phyloP scores from a whole-genome alignment of 2,113 vertebrate species.

The Isurus oxyrinchus region DNA sequence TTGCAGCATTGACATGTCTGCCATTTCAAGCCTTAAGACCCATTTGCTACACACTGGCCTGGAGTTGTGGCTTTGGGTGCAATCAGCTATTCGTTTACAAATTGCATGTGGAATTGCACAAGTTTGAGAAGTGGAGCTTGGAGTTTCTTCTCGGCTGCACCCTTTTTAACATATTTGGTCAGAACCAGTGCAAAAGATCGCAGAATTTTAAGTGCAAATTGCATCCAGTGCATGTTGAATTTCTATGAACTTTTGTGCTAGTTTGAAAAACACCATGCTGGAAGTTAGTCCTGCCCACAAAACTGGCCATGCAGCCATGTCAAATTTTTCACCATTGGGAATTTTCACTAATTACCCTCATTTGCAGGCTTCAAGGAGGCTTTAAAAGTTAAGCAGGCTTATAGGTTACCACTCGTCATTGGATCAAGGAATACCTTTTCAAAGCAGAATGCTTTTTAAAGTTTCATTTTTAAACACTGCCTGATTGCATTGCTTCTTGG shows the following conservation, averaged over 20 bases:
- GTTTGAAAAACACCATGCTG: neutral
- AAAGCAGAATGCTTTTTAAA: neutral
- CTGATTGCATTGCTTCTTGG: neutral
- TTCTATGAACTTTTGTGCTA: neutral
- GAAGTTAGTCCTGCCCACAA: neutral
- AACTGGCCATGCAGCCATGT: neutral
- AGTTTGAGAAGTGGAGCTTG: neutral
- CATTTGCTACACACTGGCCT: neutral
- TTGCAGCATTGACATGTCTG: conserved; percentile 47
- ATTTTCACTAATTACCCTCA: neutral
- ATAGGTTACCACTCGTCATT: neutral
- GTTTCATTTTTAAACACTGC: neutral
- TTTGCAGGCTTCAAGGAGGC: neutral
- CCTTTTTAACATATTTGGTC: neutral
- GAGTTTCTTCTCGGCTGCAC: neutral
- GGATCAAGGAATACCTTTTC: neutral
- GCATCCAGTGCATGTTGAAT: neutral
- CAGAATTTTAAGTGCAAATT: neutral
- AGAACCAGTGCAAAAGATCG: neutral
- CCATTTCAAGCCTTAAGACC: neutral
- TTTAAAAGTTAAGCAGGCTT: neutral
- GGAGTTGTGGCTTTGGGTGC: neutral
- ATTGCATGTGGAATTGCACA: neutral
- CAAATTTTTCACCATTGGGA: neutral
- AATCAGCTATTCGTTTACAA: neutral